Evolutionary conservation across 2,888 invertebrate species (phyloP).

Genomic region (Siphlonurus alternatus): DNA sequence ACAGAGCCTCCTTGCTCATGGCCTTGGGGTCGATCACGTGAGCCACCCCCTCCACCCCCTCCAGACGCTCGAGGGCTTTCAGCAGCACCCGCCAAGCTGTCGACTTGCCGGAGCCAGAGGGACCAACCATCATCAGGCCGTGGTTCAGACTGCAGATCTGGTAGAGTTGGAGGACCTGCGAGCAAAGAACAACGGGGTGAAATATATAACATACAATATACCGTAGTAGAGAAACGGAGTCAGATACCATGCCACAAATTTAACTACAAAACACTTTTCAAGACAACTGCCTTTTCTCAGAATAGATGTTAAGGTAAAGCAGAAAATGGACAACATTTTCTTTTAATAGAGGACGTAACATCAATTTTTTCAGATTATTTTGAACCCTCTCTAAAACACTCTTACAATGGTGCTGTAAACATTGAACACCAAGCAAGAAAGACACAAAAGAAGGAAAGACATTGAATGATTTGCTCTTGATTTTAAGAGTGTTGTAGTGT

Average conservation of each 20-base stretch:
- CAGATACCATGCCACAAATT: no score
- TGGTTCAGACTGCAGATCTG: constrained; percentile 98
- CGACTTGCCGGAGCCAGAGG: constrained; percentile 93
- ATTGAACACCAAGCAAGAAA: no score
- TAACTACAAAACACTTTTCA: no score
- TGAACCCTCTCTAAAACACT: no score
- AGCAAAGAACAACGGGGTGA: constrained; percentile 13
- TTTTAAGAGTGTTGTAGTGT: no score
- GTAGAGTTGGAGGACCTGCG: constrained; percentile 88
- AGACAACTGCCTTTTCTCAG: no score
- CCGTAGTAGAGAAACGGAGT: neutral
- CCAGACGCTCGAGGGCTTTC: constrained; percentile 82
- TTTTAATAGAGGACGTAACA: no score
- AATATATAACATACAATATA: neutral
- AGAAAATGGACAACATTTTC: neutral
- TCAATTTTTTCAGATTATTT: no score
- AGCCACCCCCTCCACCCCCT: constrained; percentile 91
- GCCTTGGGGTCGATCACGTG: constrained; percentile 99
- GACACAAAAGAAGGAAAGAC: no score
- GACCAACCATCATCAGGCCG: constrained; percentile 99
- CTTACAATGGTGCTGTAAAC: no score
- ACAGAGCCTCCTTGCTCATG: constrained; percentile 94
- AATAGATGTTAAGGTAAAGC: no score
- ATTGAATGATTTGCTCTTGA: no score
- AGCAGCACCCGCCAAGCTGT: constrained; percentile 90